A percentile compares a stretch with the other conserved stretches of the same genome.
Evolutionary conservation across 2,113 vertebrate genomes (phyloP).

Genomic region (Condylura cristata): DNA sequence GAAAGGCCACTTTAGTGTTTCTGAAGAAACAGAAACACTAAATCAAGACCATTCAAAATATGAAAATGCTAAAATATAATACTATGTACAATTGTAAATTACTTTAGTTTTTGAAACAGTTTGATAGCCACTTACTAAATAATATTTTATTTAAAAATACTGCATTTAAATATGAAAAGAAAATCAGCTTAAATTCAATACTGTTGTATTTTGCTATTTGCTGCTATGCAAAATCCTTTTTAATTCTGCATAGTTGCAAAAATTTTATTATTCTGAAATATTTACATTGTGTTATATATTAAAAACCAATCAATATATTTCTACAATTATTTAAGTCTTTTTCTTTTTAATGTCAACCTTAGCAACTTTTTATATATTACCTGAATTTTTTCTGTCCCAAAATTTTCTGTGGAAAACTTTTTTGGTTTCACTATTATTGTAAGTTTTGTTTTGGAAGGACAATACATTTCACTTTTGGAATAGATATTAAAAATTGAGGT

Average conservation of each 20-base stretch:
- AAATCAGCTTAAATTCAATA: not conserved
- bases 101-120: slow-evolving; percentile 47
- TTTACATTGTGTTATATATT: not conserved
- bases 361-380: not conserved
- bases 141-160: slow-evolving; percentile 39
- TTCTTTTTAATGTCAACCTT: not conserved
- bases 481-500: not conserved
- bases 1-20: slow-evolving; percentile 34
- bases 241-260: not conserved
- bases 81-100: not conserved
- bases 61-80: not conserved
- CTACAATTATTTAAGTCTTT: not conserved
- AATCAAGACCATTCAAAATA: not conserved
- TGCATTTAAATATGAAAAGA: not conserved
- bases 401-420: not conserved
- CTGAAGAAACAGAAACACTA: not conserved
- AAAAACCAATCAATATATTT: not conserved
- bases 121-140: slow-evolving; percentile 2
- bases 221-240: not conserved
- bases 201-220: not conserved
- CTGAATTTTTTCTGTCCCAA: not conserved
- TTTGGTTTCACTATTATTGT: not conserved
- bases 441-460: not conserved
- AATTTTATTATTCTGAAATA: not conserved
- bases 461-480: not conserved